Base-by-base conservation (phyloP, 2,797 vertebrate genomes). In the Phataginus tetradactyla region DNA sequence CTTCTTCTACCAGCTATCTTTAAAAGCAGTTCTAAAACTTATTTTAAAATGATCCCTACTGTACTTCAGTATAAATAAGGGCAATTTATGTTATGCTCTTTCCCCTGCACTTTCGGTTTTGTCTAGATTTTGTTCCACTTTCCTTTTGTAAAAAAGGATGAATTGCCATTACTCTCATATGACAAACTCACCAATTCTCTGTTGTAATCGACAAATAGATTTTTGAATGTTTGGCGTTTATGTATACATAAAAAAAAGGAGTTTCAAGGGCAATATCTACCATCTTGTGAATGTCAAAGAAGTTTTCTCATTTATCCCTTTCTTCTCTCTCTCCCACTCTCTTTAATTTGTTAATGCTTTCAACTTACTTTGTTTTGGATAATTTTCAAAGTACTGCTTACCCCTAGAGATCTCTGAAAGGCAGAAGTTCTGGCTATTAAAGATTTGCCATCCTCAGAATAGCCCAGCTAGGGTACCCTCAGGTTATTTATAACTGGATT, bases 401-500 rank as follows among this genome's bases (percentile, higher is more conserved):
- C 97, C 98, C 96, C 93, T 86, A 92, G 98, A 98, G 98, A 98
- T 97, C 96, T 98, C 92, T 97, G 97, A 98, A 97, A 99, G 98
- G 97, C 97, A 98, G 97, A 98, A 98, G 97, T 98, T 98, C 98
- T 98, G 98, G 97, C 98, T 98, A 97, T 98, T 98, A 98, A 98
- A 98, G 97, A 98, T 98, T 98, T 98, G 92, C 98, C 97, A 95
- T 98, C 98, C 98, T 98, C 98, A 97, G 98, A 98, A 97, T 96
- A 98, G 97, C 97, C 98, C 93, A 97, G 97, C 98, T 98, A 98
- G 97, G 98, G 97, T 97, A 98, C 98, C 98, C 98, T 95, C 92
- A 97, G 98, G 99, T 99, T 99, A 99, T 99, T 99, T 98, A 98
- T 98, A 99, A 98, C 98, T 98, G 97, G 98, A 98, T 99, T 99